Percentiles rank a stretch among this genome's conserved stretches.
Conservation (phyloP, 2,113 vertebrate genomes). For the Cricetomys ansorgei region DNA sequence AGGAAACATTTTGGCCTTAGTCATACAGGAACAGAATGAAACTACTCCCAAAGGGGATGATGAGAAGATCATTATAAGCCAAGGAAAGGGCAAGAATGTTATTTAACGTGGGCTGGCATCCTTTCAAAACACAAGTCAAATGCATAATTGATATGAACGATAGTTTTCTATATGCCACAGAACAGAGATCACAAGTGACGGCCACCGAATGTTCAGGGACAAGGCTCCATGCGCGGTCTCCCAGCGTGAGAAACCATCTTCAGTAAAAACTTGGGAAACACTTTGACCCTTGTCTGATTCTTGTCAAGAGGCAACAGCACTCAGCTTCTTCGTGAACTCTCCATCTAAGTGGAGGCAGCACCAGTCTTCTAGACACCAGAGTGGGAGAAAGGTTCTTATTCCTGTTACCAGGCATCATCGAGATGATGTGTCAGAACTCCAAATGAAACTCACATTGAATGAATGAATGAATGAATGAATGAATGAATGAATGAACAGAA, state of each 20-base stretch:
- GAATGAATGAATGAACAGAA: background rate
- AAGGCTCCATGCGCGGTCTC: background rate
- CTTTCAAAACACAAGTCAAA: slow-evolving; percentile 26
- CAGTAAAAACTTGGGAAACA: slow-evolving; percentile 2
- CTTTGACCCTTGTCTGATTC: background rate
- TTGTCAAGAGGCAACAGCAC: background rate
- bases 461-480: background rate
- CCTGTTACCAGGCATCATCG: background rate
- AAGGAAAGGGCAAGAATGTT: background rate
- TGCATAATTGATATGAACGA: background rate
- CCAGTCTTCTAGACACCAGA: background rate
- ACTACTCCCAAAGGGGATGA: background rate
- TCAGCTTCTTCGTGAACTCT: background rate
- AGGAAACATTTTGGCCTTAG: background rate
- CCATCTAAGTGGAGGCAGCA: background rate
- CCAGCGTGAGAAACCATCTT: background rate
- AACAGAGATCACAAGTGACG: background rate
- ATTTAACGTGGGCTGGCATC: background rate
- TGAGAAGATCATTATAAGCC: background rate
- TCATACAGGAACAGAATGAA: background rate
- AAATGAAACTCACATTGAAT: background rate
- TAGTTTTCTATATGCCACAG: background rate
- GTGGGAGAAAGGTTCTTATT: background rate
- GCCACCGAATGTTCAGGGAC: background rate
- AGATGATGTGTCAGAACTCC: background rate